These are phyloP conservation scores for Stegophylla sp. DNA, from an alignment of 2,888 invertebrate genomes.

Conservation along the genomic window DNA sequence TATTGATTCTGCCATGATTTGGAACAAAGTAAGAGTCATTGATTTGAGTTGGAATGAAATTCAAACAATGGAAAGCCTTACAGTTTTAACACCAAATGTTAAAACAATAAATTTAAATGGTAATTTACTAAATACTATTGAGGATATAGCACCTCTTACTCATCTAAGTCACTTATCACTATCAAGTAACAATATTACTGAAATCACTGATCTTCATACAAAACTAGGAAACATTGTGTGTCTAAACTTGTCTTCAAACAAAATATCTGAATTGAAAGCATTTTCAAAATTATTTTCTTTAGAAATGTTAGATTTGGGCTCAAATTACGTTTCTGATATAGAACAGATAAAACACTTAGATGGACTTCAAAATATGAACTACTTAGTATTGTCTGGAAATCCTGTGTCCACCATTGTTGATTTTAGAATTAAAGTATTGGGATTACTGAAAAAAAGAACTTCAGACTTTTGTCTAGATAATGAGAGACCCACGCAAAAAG, in stretches of 20 bases:
- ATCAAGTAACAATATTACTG: constrained; percentile 77
- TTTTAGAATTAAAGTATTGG: constrained; percentile 87
- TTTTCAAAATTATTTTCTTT: constrained; percentile 86
- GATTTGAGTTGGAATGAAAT: constrained; percentile 82
- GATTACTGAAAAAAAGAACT: constrained; percentile 84
- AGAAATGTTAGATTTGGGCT: constrained; percentile 83
- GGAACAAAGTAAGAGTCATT: constrained; percentile 70
- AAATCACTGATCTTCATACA: constrained; percentile 80
- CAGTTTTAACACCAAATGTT: constrained; percentile 77
- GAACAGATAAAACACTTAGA: constrained; percentile 82
- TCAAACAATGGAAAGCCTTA: constrained; percentile 78
- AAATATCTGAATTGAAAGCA: constrained; percentile 74
- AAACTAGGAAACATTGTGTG: constrained; percentile 87
- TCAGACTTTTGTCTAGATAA: constrained; percentile 86
- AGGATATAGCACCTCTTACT: constrained; percentile 80
- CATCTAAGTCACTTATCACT: constrained; percentile 79
- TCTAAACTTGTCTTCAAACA: constrained; percentile 85
- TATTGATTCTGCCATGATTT: constrained; percentile 51
- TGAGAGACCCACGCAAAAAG: constrained; percentile 83
- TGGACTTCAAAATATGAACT: constrained; percentile 83
- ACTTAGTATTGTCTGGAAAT: constrained; percentile 86
- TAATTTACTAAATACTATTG: constrained; percentile 78
- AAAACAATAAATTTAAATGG: constrained; percentile 77
- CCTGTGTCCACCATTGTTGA: constrained; percentile 85
- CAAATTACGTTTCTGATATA: constrained; percentile 81